Evolutionary conservation across 2,113 vertebrate species (phyloP), one percentile per base, ranked within the genome.

Genomic region (Oryzias woworae): DNA sequence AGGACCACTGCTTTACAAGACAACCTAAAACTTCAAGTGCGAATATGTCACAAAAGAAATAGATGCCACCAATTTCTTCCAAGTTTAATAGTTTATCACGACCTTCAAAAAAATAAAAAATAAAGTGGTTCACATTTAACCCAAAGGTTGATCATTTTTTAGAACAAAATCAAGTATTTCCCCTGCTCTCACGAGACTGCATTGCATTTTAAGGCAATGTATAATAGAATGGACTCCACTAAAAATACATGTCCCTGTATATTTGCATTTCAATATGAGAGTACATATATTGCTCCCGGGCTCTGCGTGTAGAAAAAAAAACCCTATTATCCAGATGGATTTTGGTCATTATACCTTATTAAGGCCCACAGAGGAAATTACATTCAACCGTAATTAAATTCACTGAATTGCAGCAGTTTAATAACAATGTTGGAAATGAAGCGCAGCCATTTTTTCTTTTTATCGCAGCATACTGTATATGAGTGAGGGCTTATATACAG

Each of bases 151-250:
- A 48, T 67, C 17, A 50, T 55, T 43, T 47, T 67, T 1, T 51
- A 44, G 59, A 68, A 62, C 31, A 80, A 69, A 59, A 65, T 63
- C 44, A 57, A 50, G 45, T 71, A 61, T 52, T 36, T 65, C 44
- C 51, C 51, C 71, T 56, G 54, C 54, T 56, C 63, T 73, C 16
- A 28, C 71, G 64, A 73, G 42, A 48, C 77, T 72, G 80, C 31
- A 63, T 77, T 66, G 80, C 61, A 81, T 69, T 84, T 85, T 89
- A 89, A 92, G 86, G 85, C 88, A 87, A 82, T 78, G 75, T 51
- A 69, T 82, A 59, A 67, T 50, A 75, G 31, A 71, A 70, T 52
- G 60, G 61, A 77, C 50, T 31, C 66, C 63, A 52, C 67, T 62
- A 47, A 61, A 64, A 65, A 80, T 54, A 43, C 62, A 54, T 63